Conservation (phyloP, 2,113 vertebrate genomes). For the Semnornis frantzii region DNA sequence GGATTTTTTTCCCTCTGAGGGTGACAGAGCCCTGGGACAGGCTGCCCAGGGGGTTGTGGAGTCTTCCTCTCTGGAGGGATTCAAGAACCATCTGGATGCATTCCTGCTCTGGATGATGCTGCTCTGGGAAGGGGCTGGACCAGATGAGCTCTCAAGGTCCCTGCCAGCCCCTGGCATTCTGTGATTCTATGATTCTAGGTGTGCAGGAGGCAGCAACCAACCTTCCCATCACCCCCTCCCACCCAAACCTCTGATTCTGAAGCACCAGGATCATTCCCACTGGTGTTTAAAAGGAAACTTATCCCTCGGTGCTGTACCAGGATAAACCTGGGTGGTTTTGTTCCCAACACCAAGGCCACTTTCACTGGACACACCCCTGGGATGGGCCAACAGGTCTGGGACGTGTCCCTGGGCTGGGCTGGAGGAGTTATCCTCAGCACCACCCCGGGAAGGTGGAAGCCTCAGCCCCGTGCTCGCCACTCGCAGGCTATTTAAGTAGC, state of each 20-base stretch:
- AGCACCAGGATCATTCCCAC: background rate
- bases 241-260: background rate
- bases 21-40: too few species aligned
- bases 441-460: accelerated
- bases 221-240: background rate
- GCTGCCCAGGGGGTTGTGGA: too few species aligned
- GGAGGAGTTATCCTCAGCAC: background rate
- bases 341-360: accelerated
- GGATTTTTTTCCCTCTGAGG: too few species aligned
- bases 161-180: too few species aligned
- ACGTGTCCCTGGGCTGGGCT: accelerated
- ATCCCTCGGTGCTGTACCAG: background rate
- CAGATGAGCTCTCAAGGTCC: too few species aligned
- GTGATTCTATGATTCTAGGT: too few species aligned
- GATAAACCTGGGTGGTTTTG: background rate
- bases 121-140: too few species aligned
- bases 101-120: too few species aligned
- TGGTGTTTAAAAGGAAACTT: background rate
- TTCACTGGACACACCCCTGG: too few species aligned
- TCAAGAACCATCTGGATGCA: too few species aligned
- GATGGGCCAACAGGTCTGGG: accelerated
- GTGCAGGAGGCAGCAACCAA: background rate
- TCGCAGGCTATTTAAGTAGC: background rate
- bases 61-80: too few species aligned
- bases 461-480: background rate